These are phyloP conservation scores for Campoletis raptor DNA, from an alignment of 2,888 invertebrate genomes.

Conservation along the genomic window DNA sequence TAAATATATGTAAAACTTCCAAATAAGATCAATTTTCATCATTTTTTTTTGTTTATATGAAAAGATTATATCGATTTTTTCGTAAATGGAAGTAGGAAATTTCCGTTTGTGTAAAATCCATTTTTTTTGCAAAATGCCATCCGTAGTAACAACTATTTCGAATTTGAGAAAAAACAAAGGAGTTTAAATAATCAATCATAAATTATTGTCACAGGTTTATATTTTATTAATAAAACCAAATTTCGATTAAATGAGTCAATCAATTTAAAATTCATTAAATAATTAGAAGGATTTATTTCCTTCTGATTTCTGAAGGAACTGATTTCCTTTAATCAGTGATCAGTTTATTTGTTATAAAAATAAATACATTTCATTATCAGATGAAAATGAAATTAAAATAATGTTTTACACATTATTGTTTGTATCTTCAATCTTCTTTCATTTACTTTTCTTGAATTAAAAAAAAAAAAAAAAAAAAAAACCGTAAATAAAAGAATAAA, in stretches of 20 bases:
- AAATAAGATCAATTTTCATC: no score
- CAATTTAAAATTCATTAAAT: background rate
- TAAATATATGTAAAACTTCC: no score
- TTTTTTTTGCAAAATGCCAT: no score
- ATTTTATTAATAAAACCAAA: background rate
- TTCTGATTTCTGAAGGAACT: no score
- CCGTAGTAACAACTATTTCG: no score
- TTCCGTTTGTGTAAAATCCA: no score
- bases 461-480: background rate
- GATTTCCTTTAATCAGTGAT: background rate
- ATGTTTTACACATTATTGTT: no score
- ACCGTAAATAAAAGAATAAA: background rate
- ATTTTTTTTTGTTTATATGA: no score
- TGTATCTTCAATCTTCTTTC: background rate
- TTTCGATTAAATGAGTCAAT: background rate
- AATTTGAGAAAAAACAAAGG: no score
- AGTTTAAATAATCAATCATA: background rate
- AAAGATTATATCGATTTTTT: no score
- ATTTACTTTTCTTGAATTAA: background rate
- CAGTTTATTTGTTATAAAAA: no score
- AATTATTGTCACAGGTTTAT: background rate
- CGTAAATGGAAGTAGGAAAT: no score
- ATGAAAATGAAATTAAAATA: background rate
- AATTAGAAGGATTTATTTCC: background rate
- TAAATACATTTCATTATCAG: background rate